Base-by-base conservation (phyloP, 2,888 invertebrate genomes). In the Nomada ruficornis region DNA sequence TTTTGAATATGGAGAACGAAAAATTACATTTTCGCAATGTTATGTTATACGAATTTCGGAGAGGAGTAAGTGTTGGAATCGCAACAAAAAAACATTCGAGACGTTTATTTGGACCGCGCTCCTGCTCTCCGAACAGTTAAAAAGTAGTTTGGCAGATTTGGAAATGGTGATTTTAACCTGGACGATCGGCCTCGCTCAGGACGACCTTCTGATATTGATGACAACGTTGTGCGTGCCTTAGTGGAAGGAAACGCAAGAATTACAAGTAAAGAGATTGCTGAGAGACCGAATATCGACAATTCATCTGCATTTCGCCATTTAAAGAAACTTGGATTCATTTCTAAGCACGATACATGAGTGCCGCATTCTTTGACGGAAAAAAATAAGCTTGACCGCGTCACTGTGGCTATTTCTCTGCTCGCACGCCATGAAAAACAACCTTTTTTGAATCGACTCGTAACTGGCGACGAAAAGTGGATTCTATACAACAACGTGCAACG, bases 31-130 rank as follows among this genome's bases (percentile, higher is more conserved):
- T 44, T 10, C 44, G 10, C 11, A 13, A 44, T 44, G 54, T 62
- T 68, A 59, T 68, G 65, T 44, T 67, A n/a, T 54, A 69, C 20
- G 75, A 75, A 47, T 75, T 75, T 75, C 44, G 59, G 29, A 60
- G 29, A 65, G 57, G 52, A 26, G 29, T 29, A 29, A 29, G 29
- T 29, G 29, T 29, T 29, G 29, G 29, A 36, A 36, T 36, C 36
- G 7, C 36, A 42, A 42, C 36, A 60, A 54, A 50, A 50, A 29
- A 75, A 67, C 20, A 67, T 64, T 50, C 29, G 18, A 18, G 18
- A 18, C 10, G 54, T 54, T 65, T 67, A 67, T 26, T 23, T 23
- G n/a, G 54, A 54, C 29, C 2, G 54, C 55, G 67, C 44, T 47
- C 36, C 42, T 71, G 47, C 23, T 71, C 18, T 44, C 2, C 47